These are phyloP conservation scores for Lepus europaeus DNA, from an alignment of 2,113 vertebrate genomes.

Conservation along the genomic window DNA sequence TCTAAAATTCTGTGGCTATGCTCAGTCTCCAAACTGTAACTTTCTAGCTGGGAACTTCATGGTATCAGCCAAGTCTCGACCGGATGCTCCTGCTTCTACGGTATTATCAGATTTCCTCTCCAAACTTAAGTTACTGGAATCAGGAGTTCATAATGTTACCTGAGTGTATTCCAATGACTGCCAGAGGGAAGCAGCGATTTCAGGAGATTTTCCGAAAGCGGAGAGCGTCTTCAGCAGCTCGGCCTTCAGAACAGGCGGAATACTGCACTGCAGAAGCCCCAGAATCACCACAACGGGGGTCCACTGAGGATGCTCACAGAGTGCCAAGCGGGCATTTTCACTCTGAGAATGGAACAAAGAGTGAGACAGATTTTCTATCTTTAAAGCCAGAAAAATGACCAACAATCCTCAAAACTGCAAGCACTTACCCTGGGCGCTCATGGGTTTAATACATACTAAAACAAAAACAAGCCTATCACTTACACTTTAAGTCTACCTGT, in stretches of 20 bases:
- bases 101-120: neutral
- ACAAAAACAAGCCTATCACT: neutral
- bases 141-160: constrained; percentile 85
- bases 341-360: constrained; percentile 87
- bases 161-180: constrained; percentile 98
- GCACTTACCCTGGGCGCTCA: neutral
- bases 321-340: constrained; percentile 96
- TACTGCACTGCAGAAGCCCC: constrained; percentile 96
- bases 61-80: neutral
- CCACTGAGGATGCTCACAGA: constrained; percentile 99
- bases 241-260: constrained; percentile 95
- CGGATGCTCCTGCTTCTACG: neutral
- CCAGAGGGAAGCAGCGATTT: constrained; percentile 98
- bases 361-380: neutral
- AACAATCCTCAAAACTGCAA: neutral
- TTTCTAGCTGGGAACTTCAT: neutral
- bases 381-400: neutral
- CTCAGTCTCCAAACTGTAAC: neutral
- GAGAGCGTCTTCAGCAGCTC: constrained; percentile 94
- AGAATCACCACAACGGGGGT: constrained; percentile 97
- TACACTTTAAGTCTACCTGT: neutral
- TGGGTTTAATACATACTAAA: neutral
- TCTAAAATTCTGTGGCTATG: neutral
- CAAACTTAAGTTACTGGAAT: neutral
- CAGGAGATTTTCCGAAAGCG: constrained; percentile 97